phyloP scores from a whole-genome alignment of 2,113 vertebrate genomes.

The Apteryx owenii region DNA sequence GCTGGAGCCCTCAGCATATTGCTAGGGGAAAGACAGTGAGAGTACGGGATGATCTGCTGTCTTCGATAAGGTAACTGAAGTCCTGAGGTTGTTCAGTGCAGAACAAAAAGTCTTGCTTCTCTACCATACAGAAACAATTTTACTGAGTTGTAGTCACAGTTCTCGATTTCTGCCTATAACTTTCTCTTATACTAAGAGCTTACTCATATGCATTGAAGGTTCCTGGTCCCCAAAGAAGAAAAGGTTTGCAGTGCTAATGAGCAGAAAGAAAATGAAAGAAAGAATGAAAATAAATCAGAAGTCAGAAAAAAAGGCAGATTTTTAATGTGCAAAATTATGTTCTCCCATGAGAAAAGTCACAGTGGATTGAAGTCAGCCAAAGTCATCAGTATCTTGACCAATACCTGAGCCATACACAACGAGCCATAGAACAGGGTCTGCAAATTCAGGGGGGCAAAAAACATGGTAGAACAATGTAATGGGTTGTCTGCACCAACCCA shows the following conservation, averaged over 20 bases:
- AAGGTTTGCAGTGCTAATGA: neutral
- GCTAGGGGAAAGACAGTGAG: neutral
- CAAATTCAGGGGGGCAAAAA: neutral
- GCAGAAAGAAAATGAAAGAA: neutral
- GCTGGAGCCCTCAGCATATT: neutral
- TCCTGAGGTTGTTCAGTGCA: neutral
- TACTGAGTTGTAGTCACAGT: neutral
- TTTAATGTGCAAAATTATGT: neutral
- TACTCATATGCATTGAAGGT: neutral
- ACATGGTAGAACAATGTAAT: fast-evolving
- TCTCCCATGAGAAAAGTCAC: neutral
- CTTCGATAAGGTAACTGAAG: neutral
- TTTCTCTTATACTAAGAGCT: neutral
- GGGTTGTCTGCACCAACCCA: neutral
- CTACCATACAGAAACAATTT: fast-evolving
- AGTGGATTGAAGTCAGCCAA: neutral
- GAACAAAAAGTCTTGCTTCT: neutral
- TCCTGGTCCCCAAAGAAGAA: neutral
- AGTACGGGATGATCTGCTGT: neutral
- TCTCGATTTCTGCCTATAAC: neutral
- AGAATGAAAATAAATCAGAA: neutral
- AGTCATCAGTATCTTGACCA: neutral
- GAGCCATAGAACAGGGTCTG: neutral
- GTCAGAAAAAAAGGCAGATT: neutral
- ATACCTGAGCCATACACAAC: neutral